These are phyloP conservation scores for Diplazon laetatorius DNA, from an alignment of 2,888 invertebrate genomes.

Conservation along the genomic window DNA sequence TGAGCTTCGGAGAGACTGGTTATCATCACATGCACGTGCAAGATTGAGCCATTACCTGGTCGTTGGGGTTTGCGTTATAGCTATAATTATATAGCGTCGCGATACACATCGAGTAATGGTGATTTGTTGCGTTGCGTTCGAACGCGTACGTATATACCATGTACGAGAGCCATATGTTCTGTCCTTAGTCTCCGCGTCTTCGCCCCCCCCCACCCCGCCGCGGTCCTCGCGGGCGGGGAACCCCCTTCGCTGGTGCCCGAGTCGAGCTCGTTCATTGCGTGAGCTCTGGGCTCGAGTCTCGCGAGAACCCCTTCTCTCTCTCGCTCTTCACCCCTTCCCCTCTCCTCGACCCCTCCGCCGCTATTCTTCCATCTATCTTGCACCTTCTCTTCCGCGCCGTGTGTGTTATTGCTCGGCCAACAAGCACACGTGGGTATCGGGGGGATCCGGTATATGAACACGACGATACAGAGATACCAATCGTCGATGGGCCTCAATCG, in stretches of 20 bases:
- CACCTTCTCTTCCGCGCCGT: constrained; percentile 32
- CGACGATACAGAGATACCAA: constrained; percentile 65
- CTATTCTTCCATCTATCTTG: constrained; percentile 39
- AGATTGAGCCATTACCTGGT: constrained; percentile 82
- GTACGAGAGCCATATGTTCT: constrained; percentile 65
- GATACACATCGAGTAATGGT: constrained; percentile 83
- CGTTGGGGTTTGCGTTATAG: constrained; percentile 78
- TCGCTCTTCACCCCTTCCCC: too few relatives aligned
- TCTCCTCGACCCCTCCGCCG: neutral
- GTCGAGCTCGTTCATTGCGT: constrained; percentile 43
- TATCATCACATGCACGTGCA: constrained; percentile 81
- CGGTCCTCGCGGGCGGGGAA: neutral
- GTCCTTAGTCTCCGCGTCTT: constrained; percentile 42
- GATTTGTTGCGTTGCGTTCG: constrained; percentile 79
- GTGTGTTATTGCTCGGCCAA: constrained; percentile 20
- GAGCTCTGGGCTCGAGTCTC: constrained; percentile 9
- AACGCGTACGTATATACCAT: constrained; percentile 71
- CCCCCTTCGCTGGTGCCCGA: neutral
- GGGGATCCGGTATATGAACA: constrained; percentile 34
- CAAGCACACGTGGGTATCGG: constrained; percentile 38
- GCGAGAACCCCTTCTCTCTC: neutral
- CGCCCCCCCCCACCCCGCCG: neutral
- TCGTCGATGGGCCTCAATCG: constrained; percentile 65
- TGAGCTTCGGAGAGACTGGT: constrained; percentile 66
- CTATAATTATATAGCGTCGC: constrained; percentile 82